Conservation (phyloP, 2,113 vertebrate genomes). For the Odobenus rosmarus region DNA sequence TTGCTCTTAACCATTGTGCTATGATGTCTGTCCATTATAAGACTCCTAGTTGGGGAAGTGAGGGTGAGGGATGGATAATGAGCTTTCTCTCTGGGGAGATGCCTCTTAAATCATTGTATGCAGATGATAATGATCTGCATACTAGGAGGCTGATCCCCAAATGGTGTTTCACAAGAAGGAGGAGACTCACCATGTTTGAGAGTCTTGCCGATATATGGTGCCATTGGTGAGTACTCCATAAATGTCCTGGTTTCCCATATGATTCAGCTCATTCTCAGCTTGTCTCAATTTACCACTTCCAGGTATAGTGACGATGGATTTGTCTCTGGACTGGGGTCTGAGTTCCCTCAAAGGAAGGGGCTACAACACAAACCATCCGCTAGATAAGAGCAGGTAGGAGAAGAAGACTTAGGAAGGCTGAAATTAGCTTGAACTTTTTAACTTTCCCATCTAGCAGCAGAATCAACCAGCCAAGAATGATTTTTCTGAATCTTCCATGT, state of each 20-base stretch:
- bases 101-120: not conserved
- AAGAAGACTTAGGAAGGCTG: not conserved
- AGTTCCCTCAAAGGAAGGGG: not conserved
- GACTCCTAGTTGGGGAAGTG: not conserved
- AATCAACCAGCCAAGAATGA: conserved; percentile 40
- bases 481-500: conserved; percentile 1
- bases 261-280: not conserved
- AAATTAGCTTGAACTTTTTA: conserved; percentile 30
- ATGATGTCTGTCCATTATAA: not conserved
- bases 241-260: not conserved
- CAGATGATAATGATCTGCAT: not conserved
- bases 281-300: not conserved
- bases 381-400: not conserved
- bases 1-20: not conserved
- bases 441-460: conserved; percentile 48
- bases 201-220: not conserved
- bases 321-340: not conserved
- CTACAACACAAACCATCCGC: not conserved
- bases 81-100: not conserved
- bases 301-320: not conserved
- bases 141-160: not conserved
- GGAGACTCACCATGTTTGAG: not conserved
- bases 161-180: not conserved
- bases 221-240: not conserved
- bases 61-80: not conserved